These are phyloP conservation scores for Knipowitschia caucasica DNA, from an alignment of 2,797 vertebrate genomes.

Conservation along the genomic window DNA sequence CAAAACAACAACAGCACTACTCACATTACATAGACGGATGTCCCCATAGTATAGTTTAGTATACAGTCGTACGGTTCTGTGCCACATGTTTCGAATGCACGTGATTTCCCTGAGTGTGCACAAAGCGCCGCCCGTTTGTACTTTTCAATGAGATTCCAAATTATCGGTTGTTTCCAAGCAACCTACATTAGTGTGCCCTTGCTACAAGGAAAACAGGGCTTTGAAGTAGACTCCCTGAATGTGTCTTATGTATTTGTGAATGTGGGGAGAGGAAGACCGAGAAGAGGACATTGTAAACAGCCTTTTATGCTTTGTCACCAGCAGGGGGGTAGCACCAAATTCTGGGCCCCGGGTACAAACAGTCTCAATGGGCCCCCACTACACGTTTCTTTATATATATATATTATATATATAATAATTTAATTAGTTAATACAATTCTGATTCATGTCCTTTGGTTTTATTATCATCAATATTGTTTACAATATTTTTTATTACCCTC, in stretches of 20 bases:
- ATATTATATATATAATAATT: too few relatives aligned
- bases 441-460: too few relatives aligned
- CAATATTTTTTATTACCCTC: too few relatives aligned
- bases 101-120: slow-evolving; percentile 51
- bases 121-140: slow-evolving; percentile 26
- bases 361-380: too few relatives aligned
- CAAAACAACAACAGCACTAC: background rate
- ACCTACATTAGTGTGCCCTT: slow-evolving; percentile 52
- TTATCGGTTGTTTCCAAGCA: slow-evolving; percentile 69
- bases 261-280: slow-evolving; percentile 10
- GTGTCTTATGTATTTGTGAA: slow-evolving; percentile 21
- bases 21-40: background rate
- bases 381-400: too few relatives aligned
- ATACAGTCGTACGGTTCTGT: slow-evolving; percentile 15
- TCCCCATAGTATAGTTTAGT: background rate
- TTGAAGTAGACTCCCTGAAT: slow-evolving; percentile 33
- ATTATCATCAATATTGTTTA: too few relatives aligned
- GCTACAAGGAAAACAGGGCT: slow-evolving; percentile 43
- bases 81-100: slow-evolving; percentile 50
- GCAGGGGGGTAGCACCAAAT: too few relatives aligned
- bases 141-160: slow-evolving; percentile 51
- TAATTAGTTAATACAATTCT: too few relatives aligned
- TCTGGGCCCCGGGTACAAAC: too few relatives aligned
- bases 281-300: slow-evolving; percentile 10
- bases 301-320: slow-evolving; percentile 9